A percentile compares a stretch with the other conserved stretches of the same genome.
phyloP scores from a whole-genome alignment of 2,888 invertebrate species.

The Leptinotarsa tumamoca region DNA sequence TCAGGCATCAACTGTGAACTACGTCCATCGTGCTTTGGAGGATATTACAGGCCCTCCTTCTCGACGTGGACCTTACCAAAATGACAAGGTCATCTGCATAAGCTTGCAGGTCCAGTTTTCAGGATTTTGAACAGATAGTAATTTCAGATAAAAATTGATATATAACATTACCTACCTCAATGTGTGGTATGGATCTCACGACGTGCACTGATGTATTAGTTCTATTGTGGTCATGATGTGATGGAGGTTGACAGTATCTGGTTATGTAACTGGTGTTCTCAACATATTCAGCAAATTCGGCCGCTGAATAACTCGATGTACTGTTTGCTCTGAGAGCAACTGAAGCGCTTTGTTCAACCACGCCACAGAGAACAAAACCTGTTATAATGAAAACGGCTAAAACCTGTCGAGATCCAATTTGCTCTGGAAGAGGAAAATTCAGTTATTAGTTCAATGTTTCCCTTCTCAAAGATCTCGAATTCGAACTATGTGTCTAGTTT shows the following conservation, averaged over 20 bases:
- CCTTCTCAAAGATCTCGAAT: no score
- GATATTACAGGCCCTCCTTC: no score
- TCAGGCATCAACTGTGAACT: no score
- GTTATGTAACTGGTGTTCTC: slow-evolving; percentile 68
- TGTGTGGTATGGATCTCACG: slow-evolving; percentile 65
- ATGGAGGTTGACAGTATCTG: slow-evolving; percentile 64
- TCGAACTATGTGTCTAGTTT: no score
- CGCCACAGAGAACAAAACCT: slow-evolving; percentile 70
- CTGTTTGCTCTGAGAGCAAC: slow-evolving; percentile 70
- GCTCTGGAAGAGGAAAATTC: slow-evolving; percentile 57
- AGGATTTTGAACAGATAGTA: no score
- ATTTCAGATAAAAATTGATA: no score
- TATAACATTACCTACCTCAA: slow-evolving; percentile 58
- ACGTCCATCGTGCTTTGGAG: no score
- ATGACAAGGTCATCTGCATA: no score
- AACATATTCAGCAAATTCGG: slow-evolving; percentile 67
- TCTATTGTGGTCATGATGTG: slow-evolving; percentile 48
- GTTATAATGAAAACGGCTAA: slow-evolving; percentile 69
- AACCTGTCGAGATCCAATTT: slow-evolving; percentile 68
- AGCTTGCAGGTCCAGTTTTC: no score
- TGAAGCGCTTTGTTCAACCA: slow-evolving; percentile 71
- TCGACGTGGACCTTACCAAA: no score
- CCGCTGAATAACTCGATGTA: slow-evolving; percentile 64
- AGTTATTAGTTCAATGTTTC: not conserved
- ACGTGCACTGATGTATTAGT: slow-evolving; percentile 58